phyloP scores from a whole-genome alignment of 2,113 vertebrate species.

The Triplophysa dalaica region DNA sequence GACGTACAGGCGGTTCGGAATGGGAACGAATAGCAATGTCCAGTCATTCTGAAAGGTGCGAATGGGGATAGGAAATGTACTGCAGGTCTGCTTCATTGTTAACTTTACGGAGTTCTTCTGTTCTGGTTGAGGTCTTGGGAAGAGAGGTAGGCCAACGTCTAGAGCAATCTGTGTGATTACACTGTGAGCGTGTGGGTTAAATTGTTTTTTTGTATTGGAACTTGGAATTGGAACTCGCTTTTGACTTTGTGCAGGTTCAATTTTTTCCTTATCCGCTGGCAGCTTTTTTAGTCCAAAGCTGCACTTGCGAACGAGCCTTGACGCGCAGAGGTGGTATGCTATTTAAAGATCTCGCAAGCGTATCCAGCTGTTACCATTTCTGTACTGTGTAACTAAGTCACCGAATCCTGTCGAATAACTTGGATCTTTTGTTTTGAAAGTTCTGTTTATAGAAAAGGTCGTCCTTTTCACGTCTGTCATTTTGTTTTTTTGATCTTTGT shows the following conservation, averaged over 20 bases:
- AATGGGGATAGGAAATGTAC: constrained; percentile 36
- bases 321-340: constrained; percentile 58
- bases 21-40: constrained; percentile 64
- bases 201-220: constrained; percentile 20
- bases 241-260: constrained; percentile 35
- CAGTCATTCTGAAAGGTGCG: constrained; percentile 58
- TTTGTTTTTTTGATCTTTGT: constrained; percentile 6
- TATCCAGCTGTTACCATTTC: constrained; percentile 68
- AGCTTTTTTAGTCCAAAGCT: constrained; percentile 52
- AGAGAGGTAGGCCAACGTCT: constrained; percentile 25
- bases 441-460: constrained; percentile 23
- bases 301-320: constrained; percentile 23
- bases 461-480: constrained; percentile 3
- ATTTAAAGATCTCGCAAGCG: constrained; percentile 69
- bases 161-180: constrained; percentile 9
- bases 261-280: constrained; percentile 45
- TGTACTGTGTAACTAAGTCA: constrained; percentile 65
- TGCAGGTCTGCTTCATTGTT: constrained; percentile 15
- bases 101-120: not conserved
- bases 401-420: constrained; percentile 24
- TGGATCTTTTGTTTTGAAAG: not conserved
- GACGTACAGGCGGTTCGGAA: constrained; percentile 70
- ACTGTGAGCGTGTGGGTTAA: not conserved
- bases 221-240: not conserved
- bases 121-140: constrained; percentile 16